Evolutionary conservation across 2,797 vertebrate species (phyloP).

Genomic region (Spinibarbus caldwelli): DNA sequence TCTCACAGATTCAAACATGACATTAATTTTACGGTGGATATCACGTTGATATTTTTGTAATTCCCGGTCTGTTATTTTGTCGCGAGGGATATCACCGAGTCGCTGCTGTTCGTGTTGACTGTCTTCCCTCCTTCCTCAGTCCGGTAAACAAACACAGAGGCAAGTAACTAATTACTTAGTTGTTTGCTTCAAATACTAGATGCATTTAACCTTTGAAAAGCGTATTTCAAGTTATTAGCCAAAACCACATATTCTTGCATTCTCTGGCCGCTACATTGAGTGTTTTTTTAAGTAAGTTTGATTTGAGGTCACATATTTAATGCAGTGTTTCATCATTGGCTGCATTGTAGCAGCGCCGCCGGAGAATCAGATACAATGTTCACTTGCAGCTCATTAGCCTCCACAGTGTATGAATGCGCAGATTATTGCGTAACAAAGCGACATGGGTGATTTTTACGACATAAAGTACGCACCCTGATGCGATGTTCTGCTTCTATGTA

Average conservation of each 20-base stretch:
- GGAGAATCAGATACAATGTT: background rate
- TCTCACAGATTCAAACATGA: slow-evolving; percentile 8
- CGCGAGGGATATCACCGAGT: background rate
- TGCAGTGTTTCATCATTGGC: background rate
- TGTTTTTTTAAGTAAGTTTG: too few species aligned
- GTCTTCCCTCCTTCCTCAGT: background rate
- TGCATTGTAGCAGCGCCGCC: background rate
- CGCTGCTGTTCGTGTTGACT: background rate
- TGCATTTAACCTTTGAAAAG: background rate
- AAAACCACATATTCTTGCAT: background rate
- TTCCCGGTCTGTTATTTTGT: background rate
- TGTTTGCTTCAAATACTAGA: background rate
- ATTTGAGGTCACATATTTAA: background rate
- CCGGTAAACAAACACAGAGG: slow-evolving; percentile 15
- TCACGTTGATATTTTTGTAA: background rate
- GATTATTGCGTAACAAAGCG: background rate
- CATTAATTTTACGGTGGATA: background rate
- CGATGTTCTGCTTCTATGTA: background rate
- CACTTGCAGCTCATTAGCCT: background rate
- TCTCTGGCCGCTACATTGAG: background rate
- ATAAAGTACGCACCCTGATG: background rate
- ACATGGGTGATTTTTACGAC: background rate
- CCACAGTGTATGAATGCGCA: background rate
- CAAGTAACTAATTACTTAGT: slow-evolving; percentile 16
- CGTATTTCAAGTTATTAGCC: background rate